Base-by-base conservation (phyloP, 2,113 vertebrate genomes). In the Gasterosteus nipponicus region DNA sequence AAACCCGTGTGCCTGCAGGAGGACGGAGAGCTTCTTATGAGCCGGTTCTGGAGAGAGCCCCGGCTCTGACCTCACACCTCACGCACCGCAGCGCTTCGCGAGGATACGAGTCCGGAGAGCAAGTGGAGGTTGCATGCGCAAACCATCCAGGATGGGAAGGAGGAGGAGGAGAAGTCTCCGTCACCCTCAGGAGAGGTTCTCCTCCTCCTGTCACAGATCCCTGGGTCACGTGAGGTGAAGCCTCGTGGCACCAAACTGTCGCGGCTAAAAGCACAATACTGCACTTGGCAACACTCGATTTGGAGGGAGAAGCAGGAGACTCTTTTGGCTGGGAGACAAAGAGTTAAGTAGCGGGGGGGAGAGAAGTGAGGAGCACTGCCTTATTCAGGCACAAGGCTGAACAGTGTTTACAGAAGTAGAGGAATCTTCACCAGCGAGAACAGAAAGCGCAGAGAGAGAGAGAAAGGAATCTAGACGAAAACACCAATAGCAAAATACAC, bases 341-440 rank as follows among this genome's bases (percentile, higher is more conserved):
- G 75, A 73, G 87, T 90, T 88, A 90, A 86, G n/a, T 33, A 70
- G n/a, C 56, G 49, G 18, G 68, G 42, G 42, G 42, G 44, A 14
- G 11, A 44, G 56, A 54, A 33, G 41, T 63, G 71, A 86, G 62
- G 53, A 85, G 71, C 85, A 82, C 84, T 89, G 81, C 93, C 93
- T 92, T 94, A 92, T 94, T 94, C 86, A 94, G 93, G 89, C 93
- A 93, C 86, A 93, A 87, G 56, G 61, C 73, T 75, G 71, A 76
- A 15, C 77, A 66, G 77, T 88, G 87, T 91, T 89, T 86, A 90
- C 42, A 89, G 54, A 83, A 62, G 76, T 26, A 69, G 46, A 87
- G 77, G 75, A 81, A 72, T 72, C 64, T 85, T 56, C 77, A 11
- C 10, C 47, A 68, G 73, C 66, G 42, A 72, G 29, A 38, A 61